Evolutionary conservation across 1,140 invertebrate species (phyloP), one percentile per base, ranked within the genome.

Genomic region (Chrysoperla carnea): DNA sequence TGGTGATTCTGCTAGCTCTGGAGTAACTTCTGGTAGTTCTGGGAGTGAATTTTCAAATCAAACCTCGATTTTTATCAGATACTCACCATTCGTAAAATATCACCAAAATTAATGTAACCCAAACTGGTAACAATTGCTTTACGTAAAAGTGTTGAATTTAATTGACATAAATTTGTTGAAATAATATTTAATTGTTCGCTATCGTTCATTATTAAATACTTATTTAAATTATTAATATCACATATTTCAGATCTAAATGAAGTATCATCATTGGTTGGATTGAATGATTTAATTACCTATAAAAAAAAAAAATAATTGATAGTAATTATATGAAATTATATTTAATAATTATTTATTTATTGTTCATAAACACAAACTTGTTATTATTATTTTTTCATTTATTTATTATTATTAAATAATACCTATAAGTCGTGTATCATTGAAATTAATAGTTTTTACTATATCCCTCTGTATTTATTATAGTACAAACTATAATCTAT

Each of bases 141-240:
- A 11, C 15, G 38, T 11, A 39, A 9, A 9, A 11, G 11, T 23
- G 9, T 39, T 4, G 15, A 15, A 39, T 29, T 13, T 11, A 39
- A 27, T 27, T 39, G 17, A 29, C 38, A 39, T 11, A 39, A 13
- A 27, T 9, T 15, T 27, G 2, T 11, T 23, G 38, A 39, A 11
- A 39, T 27, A 11, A 27, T 13, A 4, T 39, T 9, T 23, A 39
- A 27, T 27, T 23, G 6, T 9, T 27, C 15, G 11, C 8, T 23
- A 11, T 39, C 27, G 8, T 39, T 8, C 13, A 39, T 9, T 9
- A 39, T 39, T 39, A 39, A 39, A 39, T 39, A 39, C 28, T 39
- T 23, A 11, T 39, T 13, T 39, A 39, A 27, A 27, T 39, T 11
- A 9, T 39, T 27, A 27, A 27, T 8, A 11, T 39, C 38, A 13